Conservation (phyloP, 2,797 vertebrate species). For the Acanthornis magna region DNA sequence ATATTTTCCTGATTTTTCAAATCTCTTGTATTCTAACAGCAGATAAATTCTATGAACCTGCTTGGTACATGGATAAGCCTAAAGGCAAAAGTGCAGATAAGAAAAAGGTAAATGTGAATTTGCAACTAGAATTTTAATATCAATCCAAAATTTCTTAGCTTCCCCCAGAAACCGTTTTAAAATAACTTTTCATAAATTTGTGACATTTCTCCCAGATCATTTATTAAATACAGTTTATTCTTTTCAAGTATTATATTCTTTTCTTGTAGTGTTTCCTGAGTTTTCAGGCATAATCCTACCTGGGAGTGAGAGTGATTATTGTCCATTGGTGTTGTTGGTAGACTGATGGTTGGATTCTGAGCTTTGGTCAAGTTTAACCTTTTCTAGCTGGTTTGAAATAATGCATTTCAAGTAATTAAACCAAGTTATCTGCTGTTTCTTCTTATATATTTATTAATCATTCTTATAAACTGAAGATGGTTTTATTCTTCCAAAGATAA, state of each 20-base stretch:
- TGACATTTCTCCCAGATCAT: neutral
- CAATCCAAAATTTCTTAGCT: neutral
- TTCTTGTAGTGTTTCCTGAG: neutral
- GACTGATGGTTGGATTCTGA: neutral
- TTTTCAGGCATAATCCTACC: neutral
- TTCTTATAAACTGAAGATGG: neutral
- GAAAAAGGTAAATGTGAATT: constrained; percentile 37
- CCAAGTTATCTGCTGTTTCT: neutral
- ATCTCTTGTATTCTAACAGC: neutral
- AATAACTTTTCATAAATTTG: neutral
- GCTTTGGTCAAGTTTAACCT: neutral
- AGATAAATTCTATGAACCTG: neutral
- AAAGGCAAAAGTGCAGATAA: neutral
- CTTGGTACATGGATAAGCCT: neutral
- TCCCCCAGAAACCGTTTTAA: neutral
- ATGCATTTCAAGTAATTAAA: neutral
- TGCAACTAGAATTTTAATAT: neutral
- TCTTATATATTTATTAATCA: neutral
- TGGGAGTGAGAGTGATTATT: neutral
- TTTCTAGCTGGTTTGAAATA: neutral
- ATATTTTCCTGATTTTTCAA: neutral
- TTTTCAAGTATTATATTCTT: neutral
- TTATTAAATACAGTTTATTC: neutral
- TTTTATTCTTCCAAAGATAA: constrained; percentile 58
- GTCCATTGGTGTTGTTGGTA: neutral